Percentiles rank a stretch among this genome's conserved stretches.
These are phyloP conservation scores for Acheta domesticus DNA, from an alignment of 2,888 invertebrate genomes.

Conservation along the genomic window DNA sequence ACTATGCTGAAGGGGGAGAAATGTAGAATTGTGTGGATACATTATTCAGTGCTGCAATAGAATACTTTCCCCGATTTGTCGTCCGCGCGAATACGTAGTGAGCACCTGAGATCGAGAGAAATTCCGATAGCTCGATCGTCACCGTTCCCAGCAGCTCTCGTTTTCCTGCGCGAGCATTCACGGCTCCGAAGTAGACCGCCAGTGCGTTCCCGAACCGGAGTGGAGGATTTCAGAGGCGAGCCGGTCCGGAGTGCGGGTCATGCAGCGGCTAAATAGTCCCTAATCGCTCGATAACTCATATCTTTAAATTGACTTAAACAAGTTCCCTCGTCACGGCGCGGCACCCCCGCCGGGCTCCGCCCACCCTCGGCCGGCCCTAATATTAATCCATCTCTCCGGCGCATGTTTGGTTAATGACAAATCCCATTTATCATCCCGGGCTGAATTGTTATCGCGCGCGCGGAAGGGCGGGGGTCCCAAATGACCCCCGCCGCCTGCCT, in stretches of 20 bases:
- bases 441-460: neutral
- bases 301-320: constrained; percentile 9
- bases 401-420: constrained; percentile 6
- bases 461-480: neutral
- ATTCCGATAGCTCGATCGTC: too few species aligned
- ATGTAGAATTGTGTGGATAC: too few species aligned
- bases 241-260: neutral
- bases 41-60: too few species aligned
- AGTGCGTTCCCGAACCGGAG: too few species aligned
- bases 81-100: too few species aligned
- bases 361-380: neutral
- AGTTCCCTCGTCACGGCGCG: neutral
- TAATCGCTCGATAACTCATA: neutral
- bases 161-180: too few species aligned
- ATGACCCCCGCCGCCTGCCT: neutral
- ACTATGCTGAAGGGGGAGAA: too few species aligned
- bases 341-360: neutral
- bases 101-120: too few species aligned
- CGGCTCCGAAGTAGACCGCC: too few species aligned
- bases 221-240: too few species aligned
- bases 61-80: too few species aligned
- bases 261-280: neutral
- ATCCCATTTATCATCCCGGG: neutral
- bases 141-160: too few species aligned
- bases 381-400: constrained; percentile 18